phyloP scores from a whole-genome alignment of 2,113 vertebrate species.

The Pristiophorus japonicus region DNA sequence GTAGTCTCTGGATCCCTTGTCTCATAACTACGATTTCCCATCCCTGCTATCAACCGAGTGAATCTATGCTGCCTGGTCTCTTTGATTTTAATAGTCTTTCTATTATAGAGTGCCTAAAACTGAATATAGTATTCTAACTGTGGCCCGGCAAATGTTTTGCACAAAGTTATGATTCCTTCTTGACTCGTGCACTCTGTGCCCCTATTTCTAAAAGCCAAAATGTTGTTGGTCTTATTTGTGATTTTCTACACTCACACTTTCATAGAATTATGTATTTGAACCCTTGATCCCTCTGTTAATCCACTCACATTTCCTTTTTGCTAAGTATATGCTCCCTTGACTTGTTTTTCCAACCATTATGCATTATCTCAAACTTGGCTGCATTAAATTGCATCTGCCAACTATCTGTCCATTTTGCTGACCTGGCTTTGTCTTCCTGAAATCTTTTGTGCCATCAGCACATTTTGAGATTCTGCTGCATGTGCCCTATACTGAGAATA shows the following conservation, averaged over 20 bases:
- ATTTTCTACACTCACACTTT: background rate
- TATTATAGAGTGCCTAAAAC: background rate
- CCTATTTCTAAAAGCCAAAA: background rate
- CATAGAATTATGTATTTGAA: background rate
- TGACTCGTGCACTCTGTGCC: background rate
- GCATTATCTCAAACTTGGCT: background rate
- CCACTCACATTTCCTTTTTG: background rate
- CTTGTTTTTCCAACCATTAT: background rate
- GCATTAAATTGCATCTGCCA: background rate
- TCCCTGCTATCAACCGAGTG: background rate
- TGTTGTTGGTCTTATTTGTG: background rate
- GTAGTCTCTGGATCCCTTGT: background rate
- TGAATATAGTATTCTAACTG: background rate
- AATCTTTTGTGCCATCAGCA: background rate
- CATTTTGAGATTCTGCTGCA: background rate
- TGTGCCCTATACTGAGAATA: background rate
- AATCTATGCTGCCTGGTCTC: background rate
- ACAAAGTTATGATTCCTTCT: background rate
- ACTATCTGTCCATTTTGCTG: background rate
- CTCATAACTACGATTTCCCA: background rate
- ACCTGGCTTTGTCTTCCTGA: background rate
- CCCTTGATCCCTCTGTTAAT: background rate
- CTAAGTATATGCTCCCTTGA: background rate
- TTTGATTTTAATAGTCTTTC: background rate
- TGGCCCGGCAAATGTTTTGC: background rate